phyloP scores from a whole-genome alignment of 2,888 invertebrate species.

The Hyposoter didymator region DNA sequence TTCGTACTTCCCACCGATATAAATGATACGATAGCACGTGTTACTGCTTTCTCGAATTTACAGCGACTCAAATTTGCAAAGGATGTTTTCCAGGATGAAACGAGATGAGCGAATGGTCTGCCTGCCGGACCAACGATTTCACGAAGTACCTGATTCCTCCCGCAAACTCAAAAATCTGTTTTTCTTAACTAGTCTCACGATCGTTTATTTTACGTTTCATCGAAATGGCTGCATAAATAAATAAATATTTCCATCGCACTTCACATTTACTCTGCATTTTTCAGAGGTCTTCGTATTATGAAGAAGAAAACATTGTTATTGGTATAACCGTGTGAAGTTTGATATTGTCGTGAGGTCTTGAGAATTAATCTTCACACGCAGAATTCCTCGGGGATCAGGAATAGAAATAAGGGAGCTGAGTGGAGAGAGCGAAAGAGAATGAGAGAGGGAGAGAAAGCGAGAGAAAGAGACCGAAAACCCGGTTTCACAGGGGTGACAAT shows the following conservation, averaged over 20 bases:
- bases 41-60: background rate
- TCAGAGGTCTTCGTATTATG: background rate
- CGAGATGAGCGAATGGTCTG: background rate
- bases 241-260: background rate
- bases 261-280: background rate
- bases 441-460: slow-evolving; percentile 2
- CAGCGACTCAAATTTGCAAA: background rate
- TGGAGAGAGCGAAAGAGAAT: slow-evolving; percentile 6
- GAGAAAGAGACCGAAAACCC: slow-evolving; percentile 19
- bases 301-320: slow-evolving; percentile 53
- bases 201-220: too few species aligned
- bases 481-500: slow-evolving; percentile 59
- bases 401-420: slow-evolving; percentile 48
- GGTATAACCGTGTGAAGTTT: slow-evolving; percentile 50
- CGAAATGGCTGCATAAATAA: too few species aligned
- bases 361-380: slow-evolving; percentile 64
- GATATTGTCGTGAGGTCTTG: slow-evolving; percentile 45
- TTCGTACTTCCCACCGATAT: slow-evolving; percentile 40
- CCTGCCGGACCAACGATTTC: too few species aligned
- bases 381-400: slow-evolving; percentile 56
- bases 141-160: too few species aligned
- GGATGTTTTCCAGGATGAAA: background rate
- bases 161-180: too few species aligned
- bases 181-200: too few species aligned
- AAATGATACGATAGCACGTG: background rate